Conservation (phyloP, 2,113 vertebrate species). For the Sander lucioperca region DNA sequence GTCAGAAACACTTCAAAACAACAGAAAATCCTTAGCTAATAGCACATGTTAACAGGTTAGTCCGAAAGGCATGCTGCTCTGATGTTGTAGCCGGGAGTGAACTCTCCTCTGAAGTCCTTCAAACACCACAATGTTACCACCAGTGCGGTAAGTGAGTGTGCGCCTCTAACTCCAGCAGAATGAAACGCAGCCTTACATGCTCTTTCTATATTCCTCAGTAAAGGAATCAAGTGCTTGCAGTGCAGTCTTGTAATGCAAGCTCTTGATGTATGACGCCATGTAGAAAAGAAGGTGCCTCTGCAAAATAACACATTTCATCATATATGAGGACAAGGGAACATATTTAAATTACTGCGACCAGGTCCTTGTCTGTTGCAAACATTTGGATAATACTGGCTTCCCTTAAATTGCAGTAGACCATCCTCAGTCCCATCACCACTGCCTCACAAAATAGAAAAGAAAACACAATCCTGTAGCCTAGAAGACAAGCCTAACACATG, state of each 20-base stretch:
- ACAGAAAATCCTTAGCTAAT: constrained; percentile 31
- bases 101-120: constrained; percentile 52
- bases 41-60: constrained; percentile 33
- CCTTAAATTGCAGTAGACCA: constrained; percentile 24
- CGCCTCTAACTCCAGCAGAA: constrained; percentile 19
- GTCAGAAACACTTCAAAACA: constrained; percentile 56
- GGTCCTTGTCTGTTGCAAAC: neutral
- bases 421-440: neutral
- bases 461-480: neutral
- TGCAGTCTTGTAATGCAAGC: constrained; percentile 31
- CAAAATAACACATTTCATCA: constrained; percentile 1
- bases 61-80: constrained; percentile 12
- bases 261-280: constrained; percentile 24
- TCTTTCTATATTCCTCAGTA: neutral
- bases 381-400: constrained; percentile 17
- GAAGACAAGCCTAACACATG: neutral
- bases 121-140: constrained; percentile 18
- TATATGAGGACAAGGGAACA: neutral
- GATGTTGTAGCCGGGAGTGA: constrained; percentile 40
- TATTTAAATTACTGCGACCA: neutral
- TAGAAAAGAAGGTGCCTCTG: constrained; percentile 2
- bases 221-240: constrained; percentile 24
- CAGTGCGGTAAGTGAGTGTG: constrained; percentile 1
- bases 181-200: neutral
- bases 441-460: neutral